These are phyloP conservation scores for Arrhopalites spinosus DNA, from an alignment of 2,888 invertebrate genomes.

Conservation along the genomic window DNA sequence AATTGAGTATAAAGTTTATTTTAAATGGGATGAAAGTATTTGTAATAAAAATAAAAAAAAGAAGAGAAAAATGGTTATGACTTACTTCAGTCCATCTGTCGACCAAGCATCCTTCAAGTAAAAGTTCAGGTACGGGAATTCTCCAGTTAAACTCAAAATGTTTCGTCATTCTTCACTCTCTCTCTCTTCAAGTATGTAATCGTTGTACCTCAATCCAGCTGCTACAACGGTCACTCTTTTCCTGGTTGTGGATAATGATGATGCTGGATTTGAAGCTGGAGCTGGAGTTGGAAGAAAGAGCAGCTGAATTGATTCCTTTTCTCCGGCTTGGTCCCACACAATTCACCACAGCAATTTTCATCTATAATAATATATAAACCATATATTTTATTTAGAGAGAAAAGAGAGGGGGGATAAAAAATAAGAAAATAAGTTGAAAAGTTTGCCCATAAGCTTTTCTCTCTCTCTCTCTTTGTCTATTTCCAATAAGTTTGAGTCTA, in stretches of 20 bases:
- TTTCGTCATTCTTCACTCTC: conserved; percentile 79
- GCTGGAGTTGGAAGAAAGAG: neutral
- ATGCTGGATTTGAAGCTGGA: too few relatives aligned
- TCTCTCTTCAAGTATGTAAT: conserved; percentile 1
- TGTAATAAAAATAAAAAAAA: too few relatives aligned
- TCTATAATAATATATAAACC: neutral
- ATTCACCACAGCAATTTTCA: conserved; percentile 19
- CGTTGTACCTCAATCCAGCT: too few relatives aligned
- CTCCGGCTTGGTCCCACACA: conserved; percentile 21
- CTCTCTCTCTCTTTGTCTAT: neutral
- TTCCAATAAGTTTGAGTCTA: too few relatives aligned
- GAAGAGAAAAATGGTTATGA: neutral
- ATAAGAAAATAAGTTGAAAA: neutral
- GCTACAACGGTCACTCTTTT: too few relatives aligned
- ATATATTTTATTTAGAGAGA: neutral
- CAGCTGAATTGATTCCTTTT: conserved; percentile 11
- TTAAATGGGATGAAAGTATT: too few relatives aligned
- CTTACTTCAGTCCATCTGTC: conserved; percentile 93
- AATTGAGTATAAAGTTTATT: too few relatives aligned
- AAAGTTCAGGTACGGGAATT: conserved; percentile 86
- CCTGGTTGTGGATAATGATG: conserved; percentile 11
- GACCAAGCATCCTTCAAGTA: conserved; percentile 83
- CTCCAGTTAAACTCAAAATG: conserved; percentile 99
- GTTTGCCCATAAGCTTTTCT: neutral
- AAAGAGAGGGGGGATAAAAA: neutral